phyloP scores from a whole-genome alignment of 2,797 vertebrate species.

The Pseudochromis fuscus region DNA sequence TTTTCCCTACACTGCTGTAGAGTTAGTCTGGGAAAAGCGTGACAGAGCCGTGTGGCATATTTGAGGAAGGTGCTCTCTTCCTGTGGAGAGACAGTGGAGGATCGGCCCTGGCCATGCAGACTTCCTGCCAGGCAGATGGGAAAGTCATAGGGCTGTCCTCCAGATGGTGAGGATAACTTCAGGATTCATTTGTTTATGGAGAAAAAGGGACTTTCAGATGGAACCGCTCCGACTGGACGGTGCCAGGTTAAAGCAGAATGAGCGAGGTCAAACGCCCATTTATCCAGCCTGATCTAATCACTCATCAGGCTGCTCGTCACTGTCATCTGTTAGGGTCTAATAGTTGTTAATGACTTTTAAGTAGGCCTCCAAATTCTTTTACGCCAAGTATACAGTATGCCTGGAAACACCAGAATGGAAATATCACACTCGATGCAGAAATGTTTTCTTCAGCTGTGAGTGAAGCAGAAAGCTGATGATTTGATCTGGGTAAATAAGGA shows the following conservation, averaged over 20 bases:
- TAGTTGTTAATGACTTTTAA: slow-evolving; percentile 29
- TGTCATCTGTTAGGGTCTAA: slow-evolving; percentile 25
- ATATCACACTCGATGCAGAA: background rate
- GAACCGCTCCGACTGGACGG: slow-evolving; percentile 51
- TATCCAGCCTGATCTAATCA: slow-evolving; percentile 41
- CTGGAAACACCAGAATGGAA: slow-evolving; percentile 13
- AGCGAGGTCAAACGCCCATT: slow-evolving; percentile 25
- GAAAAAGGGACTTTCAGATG: slow-evolving; percentile 46
- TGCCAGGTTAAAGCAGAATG: slow-evolving; percentile 28
- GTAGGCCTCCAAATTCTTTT: slow-evolving; percentile 13
- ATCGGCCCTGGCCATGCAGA: slow-evolving; percentile 32
- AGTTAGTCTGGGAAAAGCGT: slow-evolving; percentile 37
- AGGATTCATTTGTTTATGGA: slow-evolving; percentile 73
- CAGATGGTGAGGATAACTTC: slow-evolving; percentile 61
- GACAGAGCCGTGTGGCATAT: slow-evolving; percentile 39
- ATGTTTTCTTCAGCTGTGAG: background rate
- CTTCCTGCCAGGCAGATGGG: slow-evolving; percentile 71
- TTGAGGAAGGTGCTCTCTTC: slow-evolving; percentile 51
- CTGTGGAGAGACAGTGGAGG: slow-evolving; percentile 45
- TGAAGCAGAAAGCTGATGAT: background rate
- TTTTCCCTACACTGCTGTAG: slow-evolving; percentile 11
- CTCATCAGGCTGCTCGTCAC: slow-evolving; percentile 33
- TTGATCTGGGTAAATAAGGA: background rate
- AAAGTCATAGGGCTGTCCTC: slow-evolving; percentile 72
- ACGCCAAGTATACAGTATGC: background rate